phyloP scores from a whole-genome alignment of 2,888 invertebrate species.

The Acronicta leporina region DNA sequence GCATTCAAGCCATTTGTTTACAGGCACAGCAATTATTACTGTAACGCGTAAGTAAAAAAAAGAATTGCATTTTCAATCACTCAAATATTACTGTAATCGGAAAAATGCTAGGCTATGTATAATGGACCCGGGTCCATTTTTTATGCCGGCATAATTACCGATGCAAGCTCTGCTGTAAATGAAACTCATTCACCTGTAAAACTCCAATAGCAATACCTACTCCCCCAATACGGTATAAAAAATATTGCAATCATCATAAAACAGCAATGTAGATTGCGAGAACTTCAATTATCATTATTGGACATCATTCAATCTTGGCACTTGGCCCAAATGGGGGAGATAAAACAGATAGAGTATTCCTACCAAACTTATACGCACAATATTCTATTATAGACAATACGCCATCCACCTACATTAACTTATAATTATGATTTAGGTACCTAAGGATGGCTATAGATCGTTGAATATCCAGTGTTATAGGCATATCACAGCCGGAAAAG shows the following conservation, averaged over 20 bases:
- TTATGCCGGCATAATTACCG: conserved; percentile 22
- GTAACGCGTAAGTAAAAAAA: too few species aligned
- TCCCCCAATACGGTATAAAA: conserved; percentile 9
- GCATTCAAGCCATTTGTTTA: too few species aligned
- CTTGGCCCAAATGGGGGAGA: conserved; percentile 18
- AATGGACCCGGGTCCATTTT: too few species aligned
- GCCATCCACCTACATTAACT: conserved; percentile 2
- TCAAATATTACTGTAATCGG: conserved; percentile 26
- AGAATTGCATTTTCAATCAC: not conserved
- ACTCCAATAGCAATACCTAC: conserved; percentile 1
- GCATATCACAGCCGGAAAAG: too few species aligned
- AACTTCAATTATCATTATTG: conserved; percentile 14
- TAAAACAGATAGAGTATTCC: conserved; percentile 14
- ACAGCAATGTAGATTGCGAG: conserved; percentile 1
- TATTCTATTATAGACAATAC: conserved; percentile 27
- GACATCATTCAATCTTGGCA: conserved; percentile 19
- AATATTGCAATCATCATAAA: conserved; percentile 14
- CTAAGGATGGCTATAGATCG: too few species aligned
- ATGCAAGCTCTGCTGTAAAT: conserved; percentile 22
- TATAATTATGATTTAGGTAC: too few species aligned
- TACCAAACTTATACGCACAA: conserved; percentile 23
- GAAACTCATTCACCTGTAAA: conserved; percentile 15
- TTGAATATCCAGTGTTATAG: too few species aligned
- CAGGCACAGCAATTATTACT: too few species aligned
- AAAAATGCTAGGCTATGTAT: conserved; percentile 19